Conservation (phyloP, 92 coral and sea anemone species). For the Scolanthus callimorphus region DNA sequence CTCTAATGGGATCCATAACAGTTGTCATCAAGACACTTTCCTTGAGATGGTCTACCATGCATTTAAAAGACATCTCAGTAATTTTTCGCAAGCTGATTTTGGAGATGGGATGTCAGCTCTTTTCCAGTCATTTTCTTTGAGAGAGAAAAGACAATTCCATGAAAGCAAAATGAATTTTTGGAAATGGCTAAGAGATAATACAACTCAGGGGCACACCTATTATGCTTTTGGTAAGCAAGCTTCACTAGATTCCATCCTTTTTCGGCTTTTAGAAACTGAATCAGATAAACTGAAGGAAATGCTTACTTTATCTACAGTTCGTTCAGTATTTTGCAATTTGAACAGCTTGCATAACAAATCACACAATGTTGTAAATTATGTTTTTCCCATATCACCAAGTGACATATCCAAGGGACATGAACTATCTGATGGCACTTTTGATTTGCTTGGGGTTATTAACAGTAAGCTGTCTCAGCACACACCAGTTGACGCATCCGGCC, state of each 20-base stretch:
- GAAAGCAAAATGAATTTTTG: constrained; percentile 39
- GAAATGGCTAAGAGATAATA: constrained; percentile 45
- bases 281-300: neutral
- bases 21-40: constrained; percentile 44
- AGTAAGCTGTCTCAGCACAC: too few species aligned
- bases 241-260: constrained; percentile 26
- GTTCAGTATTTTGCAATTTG: constrained; percentile 6
- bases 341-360: constrained; percentile 2
- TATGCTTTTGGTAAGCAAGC: constrained; percentile 32
- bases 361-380: constrained; percentile 1
- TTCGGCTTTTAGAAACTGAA: constrained; percentile 15
- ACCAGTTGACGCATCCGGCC: too few species aligned
- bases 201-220: constrained; percentile 26
- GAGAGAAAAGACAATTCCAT: constrained; percentile 10
- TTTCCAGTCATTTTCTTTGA: too few species aligned
- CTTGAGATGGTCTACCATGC: too few species aligned
- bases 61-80: too few species aligned
- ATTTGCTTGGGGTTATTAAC: neutral
- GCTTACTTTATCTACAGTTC: constrained; percentile 12
- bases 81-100: too few species aligned
- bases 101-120: too few species aligned
- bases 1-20: constrained; percentile 25
- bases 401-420: too few species aligned
- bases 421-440: neutral
- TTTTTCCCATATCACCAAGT: too few species aligned